phyloP scores from a whole-genome alignment of 2,113 vertebrate genomes.

The Peromyscus leucopus region DNA sequence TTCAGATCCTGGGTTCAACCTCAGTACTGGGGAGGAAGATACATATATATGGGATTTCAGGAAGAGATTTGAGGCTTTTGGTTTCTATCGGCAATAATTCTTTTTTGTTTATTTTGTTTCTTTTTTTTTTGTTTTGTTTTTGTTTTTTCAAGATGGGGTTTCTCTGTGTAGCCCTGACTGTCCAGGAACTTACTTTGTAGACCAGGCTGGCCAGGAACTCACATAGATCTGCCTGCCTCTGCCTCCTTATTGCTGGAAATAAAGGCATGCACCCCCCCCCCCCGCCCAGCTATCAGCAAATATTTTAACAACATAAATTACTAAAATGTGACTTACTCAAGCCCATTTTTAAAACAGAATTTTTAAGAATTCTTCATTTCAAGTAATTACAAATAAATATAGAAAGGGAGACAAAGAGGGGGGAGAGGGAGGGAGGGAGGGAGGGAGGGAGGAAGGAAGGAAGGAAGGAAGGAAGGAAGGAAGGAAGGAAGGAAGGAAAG shows the following conservation, averaged over 20 bases:
- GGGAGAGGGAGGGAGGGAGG: too few relatives aligned
- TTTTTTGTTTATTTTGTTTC: too few relatives aligned
- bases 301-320: not conserved
- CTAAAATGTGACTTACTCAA: not conserved
- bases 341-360: not conserved
- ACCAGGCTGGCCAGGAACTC: not conserved
- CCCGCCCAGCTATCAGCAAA: not conserved
- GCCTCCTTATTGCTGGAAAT: not conserved
- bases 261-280: not conserved
- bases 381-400: not conserved
- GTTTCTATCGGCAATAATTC: not conserved
- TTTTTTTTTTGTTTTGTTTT: too few relatives aligned
- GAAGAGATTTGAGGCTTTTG: not conserved
- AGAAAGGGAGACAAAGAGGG: too few relatives aligned
- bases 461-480: too few relatives aligned
- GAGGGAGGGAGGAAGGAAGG: too few relatives aligned
- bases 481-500: too few relatives aligned
- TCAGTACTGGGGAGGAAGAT: not conserved
- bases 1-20: not conserved
- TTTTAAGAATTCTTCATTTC: not conserved
- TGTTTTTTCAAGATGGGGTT: not conserved
- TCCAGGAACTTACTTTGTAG: not conserved
- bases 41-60: not conserved
- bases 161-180: not conserved
- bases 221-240: not conserved